Evolutionary conservation across 2,797 vertebrate species (phyloP).

Genomic region (Sorex maritimensis): DNA sequence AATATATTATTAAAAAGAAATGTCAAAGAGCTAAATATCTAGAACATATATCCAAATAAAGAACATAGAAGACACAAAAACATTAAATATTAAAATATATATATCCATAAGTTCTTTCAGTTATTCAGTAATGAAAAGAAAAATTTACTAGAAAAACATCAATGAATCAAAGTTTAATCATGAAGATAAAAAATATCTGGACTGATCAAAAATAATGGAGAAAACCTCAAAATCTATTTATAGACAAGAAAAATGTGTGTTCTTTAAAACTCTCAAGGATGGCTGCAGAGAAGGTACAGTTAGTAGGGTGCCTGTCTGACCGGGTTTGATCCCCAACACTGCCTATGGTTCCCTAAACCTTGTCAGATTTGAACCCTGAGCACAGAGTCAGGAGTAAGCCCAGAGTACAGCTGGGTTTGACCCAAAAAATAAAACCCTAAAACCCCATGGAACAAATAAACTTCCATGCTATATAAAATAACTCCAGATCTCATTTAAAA

Average conservation of each 20-base stretch:
- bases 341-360: too few relatives aligned
- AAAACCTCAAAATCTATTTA: conserved; percentile 65
- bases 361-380: too few relatives aligned
- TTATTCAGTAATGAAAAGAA: background rate
- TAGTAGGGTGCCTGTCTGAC: too few relatives aligned
- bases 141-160: conserved; percentile 60
- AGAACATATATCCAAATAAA: background rate
- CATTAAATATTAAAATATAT: conserved; percentile 39
- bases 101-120: background rate
- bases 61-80: conserved; percentile 20
- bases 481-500: conserved; percentile 17
- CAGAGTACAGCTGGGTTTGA: too few relatives aligned
- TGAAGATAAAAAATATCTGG: conserved; percentile 28
- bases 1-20: conserved; percentile 40
- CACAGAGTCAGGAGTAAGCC: too few relatives aligned
- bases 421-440: too few relatives aligned
- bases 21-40: background rate
- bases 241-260: conserved; percentile 15
- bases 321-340: too few relatives aligned
- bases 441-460: too few relatives aligned
- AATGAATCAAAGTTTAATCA: conserved; percentile 59
- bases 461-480: background rate
- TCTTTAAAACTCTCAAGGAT: conserved; percentile 47
- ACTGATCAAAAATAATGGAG: conserved; percentile 45
- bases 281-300: too few relatives aligned